A percentile compares a stretch with the other conserved stretches of the same genome.
phyloP scores from a whole-genome alignment of 2,888 invertebrate species.

The Drosophila atripex region DNA sequence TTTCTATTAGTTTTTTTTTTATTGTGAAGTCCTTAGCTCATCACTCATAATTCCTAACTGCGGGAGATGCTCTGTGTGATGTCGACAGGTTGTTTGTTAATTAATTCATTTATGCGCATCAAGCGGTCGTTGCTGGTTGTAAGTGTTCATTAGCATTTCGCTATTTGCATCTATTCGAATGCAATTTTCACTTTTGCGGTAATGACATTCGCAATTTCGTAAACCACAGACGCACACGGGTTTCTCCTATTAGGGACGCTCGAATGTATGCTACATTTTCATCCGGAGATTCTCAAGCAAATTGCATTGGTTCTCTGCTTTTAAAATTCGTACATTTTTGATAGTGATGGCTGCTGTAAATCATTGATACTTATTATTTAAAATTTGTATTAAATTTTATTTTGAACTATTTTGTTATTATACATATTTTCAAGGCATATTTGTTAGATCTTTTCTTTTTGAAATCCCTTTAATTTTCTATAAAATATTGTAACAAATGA shows the following conservation, averaged over 20 bases:
- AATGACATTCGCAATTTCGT: conserved; percentile 35
- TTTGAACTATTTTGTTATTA: too few relatives aligned
- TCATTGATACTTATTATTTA: too few relatives aligned
- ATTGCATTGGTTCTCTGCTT: conserved; percentile 5
- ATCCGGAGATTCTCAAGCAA: conserved; percentile 34
- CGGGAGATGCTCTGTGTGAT: conserved; percentile 15
- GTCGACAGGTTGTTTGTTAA: conserved; percentile 58
- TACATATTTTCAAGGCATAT: too few relatives aligned
- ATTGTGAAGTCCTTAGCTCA: conserved; percentile 12
- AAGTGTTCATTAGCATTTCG: conserved; percentile 66
- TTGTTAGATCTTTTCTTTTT: too few relatives aligned
- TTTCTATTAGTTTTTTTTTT: conserved; percentile 8
- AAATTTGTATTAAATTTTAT: too few relatives aligned
- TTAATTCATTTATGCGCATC: conserved; percentile 57
- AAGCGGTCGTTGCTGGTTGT: conserved; percentile 57
- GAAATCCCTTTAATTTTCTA: too few relatives aligned
- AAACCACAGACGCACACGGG: conserved; percentile 28
- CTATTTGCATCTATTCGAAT: conserved; percentile 51
- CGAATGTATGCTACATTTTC: conserved; percentile 36
- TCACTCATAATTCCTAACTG: not conserved
- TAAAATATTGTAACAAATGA: too few relatives aligned
- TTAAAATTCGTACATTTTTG: not conserved
- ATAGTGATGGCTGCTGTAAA: not conserved
- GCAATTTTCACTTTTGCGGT: conserved; percentile 53
- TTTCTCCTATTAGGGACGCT: conserved; percentile 24